Base-by-base conservation (phyloP, 2,797 vertebrate species). In the Falco naumanni region DNA sequence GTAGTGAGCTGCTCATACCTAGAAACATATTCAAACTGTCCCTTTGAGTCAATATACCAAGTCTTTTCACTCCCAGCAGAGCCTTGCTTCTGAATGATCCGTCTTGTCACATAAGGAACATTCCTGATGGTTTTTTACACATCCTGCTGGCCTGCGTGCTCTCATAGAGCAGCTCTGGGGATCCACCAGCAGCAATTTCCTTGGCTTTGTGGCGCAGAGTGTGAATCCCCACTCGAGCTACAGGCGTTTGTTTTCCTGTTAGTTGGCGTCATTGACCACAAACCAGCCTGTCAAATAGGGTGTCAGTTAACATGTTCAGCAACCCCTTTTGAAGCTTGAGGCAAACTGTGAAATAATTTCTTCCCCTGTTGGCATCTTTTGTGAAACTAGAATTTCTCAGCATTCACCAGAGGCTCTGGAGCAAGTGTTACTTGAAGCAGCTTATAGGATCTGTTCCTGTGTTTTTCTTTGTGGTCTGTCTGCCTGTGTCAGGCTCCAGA, bases 381-480 rank as follows among this genome's bases (percentile, higher is more conserved):
- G 77, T 93, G 84, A 92, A 94, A 93, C 28, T 59, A 94, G 84
- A 84, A 64, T 92, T 96, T 89, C 90, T 95, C 92, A 84, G 82
- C 72, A 29, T 79, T 92, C 91, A 97, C 82, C 87, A 96, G 91
- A 91, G 87, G 82, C 89, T 95, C 91, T 76, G 84, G 69, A 95
- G 87, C 87, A 95, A 95, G 87, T 72, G 83, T 88, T 96, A 95
- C 57, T 95, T 97, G 94, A 93, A 91, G 90, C 14, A 29, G 91
- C 77, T 91, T 84, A 84, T 60, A 95, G 89, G 90, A 94, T 94
- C 87, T 50, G 29, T 95, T 95, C 89, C 72, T 0, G 1, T 96
- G 82, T 93, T 96, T 97, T 96, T 60, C 87, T 95, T 93, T 93
- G 90, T 96, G 96, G 92, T 96, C 89, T 93, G 92, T 91, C 92